Evolutionary conservation across 64 coral and sea anemone species (phyloP).

Genomic region (Pachyseris speciosa): DNA sequence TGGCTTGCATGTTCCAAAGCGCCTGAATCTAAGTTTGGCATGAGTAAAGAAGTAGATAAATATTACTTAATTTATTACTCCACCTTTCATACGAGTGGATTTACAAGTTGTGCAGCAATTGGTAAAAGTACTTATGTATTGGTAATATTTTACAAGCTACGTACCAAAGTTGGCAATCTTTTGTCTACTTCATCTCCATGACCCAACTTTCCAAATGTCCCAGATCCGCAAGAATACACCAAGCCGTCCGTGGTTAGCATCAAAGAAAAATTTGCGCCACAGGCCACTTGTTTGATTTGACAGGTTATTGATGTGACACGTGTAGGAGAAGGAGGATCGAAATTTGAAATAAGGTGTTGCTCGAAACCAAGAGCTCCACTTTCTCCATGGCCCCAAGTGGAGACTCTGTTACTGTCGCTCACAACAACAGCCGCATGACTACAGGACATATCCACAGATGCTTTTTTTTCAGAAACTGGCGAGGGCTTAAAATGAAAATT

Average conservation of each 20-base stretch:
- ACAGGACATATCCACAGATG: slow-evolving; percentile 46
- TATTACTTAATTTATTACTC: no score
- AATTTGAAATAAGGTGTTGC: background rate
- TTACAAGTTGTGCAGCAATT: background rate
- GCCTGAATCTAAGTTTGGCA: slow-evolving; percentile 29
- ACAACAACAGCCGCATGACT: slow-evolving; percentile 53
- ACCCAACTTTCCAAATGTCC: slow-evolving; percentile 67
- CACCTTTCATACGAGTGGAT: no score
- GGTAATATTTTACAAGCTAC: no score
- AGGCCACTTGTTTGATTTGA: slow-evolving; percentile 60
- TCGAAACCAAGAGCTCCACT: slow-evolving; percentile 52
- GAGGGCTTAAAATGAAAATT: slow-evolving; percentile 54
- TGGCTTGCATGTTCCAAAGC: slow-evolving; percentile 46
- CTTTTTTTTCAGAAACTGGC: slow-evolving; percentile 6
- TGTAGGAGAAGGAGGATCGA: background rate
- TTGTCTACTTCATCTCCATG: slow-evolving; percentile 65
- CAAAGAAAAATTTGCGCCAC: slow-evolving; percentile 75
- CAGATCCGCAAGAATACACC: slow-evolving; percentile 74
- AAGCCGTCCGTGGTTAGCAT: slow-evolving; percentile 56
- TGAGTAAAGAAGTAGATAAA: no score
- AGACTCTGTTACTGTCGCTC: background rate
- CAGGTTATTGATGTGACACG: slow-evolving; percentile 5
- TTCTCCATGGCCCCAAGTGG: slow-evolving; percentile 59
- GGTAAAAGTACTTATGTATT: no score
- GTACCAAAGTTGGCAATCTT: slow-evolving; percentile 64